Evolutionary conservation across 2,113 vertebrate genomes (phyloP), one percentile per base, ranked within the genome.

Genomic region (Vidua chalybeata): DNA sequence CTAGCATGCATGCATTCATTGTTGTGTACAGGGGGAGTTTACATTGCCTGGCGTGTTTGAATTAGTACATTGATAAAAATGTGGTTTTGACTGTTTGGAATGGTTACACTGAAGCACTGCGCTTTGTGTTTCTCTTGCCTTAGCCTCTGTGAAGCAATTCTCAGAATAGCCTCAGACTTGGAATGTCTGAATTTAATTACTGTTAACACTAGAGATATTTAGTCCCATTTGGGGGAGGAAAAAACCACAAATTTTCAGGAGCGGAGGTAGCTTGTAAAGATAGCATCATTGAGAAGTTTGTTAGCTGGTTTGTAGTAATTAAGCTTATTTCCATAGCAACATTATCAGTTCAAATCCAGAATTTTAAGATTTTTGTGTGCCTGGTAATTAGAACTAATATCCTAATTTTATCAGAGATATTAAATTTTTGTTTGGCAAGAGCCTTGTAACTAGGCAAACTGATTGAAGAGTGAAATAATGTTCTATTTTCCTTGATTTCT

Each of bases 371-470:
- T 93, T 91, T 77, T 91, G 6, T 94, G 88, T 89, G 75, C 90
- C 69, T 10, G 33, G n/a, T 94, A 84, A 78, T 97, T 93, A 92
- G 84, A 94, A 91, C 80, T 88, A 89, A 82, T 87, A 96, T 84
- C 69, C 95, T 96, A 91, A 95, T 94, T 92, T 94, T 94, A 96
- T 93, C 84, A 80, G 76, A 90, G 51, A 89, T 92, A 86, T 30
- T 83, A 61, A 11, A 21, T 68, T 88, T 79, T 37, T 86, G 37
- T 93, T 97, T 96, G 92, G 84, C 4, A 5, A 84, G 61, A 93
- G 37, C 56, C 68, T 95, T 84, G 80, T 93, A 87, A 83, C 84
- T 93, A 91, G 71, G 93, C 28, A 67, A 45, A 33, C 43, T 84
- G 85, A 68, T 31, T 75, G 79, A 74, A 89, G 71, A 58, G n/a